These are phyloP conservation scores for Ditylenchus weischeri DNA, from an alignment of 2,888 invertebrate species.

Conservation along the genomic window DNA sequence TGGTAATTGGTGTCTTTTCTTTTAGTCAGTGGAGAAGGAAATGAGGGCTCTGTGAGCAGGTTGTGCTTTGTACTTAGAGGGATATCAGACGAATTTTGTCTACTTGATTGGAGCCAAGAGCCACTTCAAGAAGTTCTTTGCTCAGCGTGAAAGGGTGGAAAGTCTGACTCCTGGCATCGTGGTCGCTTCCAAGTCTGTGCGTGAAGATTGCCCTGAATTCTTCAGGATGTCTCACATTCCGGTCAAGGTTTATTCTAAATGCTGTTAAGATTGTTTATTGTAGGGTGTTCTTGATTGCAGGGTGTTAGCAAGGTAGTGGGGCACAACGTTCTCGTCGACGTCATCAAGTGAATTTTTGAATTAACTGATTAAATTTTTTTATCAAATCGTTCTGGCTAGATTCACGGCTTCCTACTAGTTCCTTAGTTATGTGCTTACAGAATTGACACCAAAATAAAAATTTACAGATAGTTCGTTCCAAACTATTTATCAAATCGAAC, in stretches of 20 bases:
- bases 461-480: no score
- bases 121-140: conserved; percentile 32
- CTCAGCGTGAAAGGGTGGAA: conserved; percentile 7
- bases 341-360: conserved; percentile 30
- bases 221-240: conserved; percentile 28
- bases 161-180: conserved; percentile 32
- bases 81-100: conserved; percentile 24
- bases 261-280: background rate
- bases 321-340: conserved; percentile 36
- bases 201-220: conserved; percentile 31
- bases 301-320: conserved; percentile 29
- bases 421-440: no score
- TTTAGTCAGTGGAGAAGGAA: conserved; percentile 23
- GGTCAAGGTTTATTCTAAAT: conserved; percentile 27
- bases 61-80: conserved; percentile 12
- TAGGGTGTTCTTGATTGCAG: conserved; percentile 5
- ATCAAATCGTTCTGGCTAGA: conserved; percentile 30
- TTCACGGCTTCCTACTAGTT: no score
- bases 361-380: conserved; percentile 35
- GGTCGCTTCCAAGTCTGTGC: conserved; percentile 19
- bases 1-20: background rate
- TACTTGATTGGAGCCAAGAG: conserved; percentile 32
- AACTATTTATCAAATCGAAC: no score
- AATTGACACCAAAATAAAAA: no score
- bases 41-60: conserved; percentile 43